Base-by-base conservation (phyloP, 1,140 invertebrate species). In the Leucophenga varia region DNA sequence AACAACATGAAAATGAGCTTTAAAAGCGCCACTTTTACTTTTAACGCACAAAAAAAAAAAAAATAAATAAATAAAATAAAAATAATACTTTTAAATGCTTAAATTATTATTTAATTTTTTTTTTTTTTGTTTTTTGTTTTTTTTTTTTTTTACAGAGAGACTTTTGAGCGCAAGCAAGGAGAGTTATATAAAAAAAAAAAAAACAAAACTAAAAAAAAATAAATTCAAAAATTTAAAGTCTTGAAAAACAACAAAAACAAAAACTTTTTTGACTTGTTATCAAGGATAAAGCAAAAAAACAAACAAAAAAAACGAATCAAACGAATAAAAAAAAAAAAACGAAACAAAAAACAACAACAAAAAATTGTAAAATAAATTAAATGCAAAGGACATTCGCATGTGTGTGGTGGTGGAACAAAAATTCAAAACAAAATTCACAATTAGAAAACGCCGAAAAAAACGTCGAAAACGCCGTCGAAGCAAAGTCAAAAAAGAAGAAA, bases 361-460 rank as follows among this genome's bases (percentile, higher is more conserved):
- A 17, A 37, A 32, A 25, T 44, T 38, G 21, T 57, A 61, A 61
- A 64, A 56, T 61, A 70, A 56, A 73, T 70, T 70, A 73, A 73
- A 73, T 73, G 70, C 69, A 65, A 72, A 73, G 61, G 65, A 70
- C 65, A 70, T 73, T 73, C 70, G 70, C 70, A 73, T 73, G 70
- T 73, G 70, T 72, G 70, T 73, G 70, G 70, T 73, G 70, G 70
- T 73, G 70, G 70, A 72, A 73, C 54, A 63, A 64, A 72, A 71
- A 70, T 67, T 67, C 63, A 72, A 72, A 72, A 69, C 69, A 64
- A 72, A 72, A 72, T 72, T 72, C 63, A 72, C 58, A 68, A 73
- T 73, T 73, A 72, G 65, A 72, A 72, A 73, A 68, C 58, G 70
- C 49, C 73, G 64, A 72, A 72, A 73, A 68, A 67, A 67, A 67